A percentile compares a stretch with the other conserved stretches of the same genome.
These are phyloP conservation scores for Lepidurus packardi DNA, from an alignment of 1,140 invertebrate genomes.

Conservation along the genomic window DNA sequence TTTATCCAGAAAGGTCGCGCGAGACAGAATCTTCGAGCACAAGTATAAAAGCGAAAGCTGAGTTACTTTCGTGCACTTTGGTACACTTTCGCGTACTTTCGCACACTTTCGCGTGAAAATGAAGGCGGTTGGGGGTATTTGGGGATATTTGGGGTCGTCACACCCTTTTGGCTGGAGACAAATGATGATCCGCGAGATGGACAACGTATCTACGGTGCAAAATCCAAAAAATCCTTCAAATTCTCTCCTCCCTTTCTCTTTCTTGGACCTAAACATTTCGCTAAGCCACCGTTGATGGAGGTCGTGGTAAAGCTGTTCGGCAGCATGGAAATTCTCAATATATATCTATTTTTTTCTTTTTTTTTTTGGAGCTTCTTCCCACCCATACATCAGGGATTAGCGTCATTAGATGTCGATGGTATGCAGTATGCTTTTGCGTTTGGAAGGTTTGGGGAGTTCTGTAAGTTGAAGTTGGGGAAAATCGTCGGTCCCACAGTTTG, in stretches of 20 bases:
- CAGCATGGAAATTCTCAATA: slow-evolving; percentile 10
- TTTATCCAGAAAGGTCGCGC: not conserved
- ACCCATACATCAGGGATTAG: slow-evolving; percentile 19
- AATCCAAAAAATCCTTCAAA: not conserved
- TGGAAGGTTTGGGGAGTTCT: not conserved
- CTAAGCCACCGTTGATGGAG: slow-evolving; percentile 9
- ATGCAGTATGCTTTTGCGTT: not conserved
- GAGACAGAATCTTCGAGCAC: not conserved
- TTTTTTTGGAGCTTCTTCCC: not conserved
- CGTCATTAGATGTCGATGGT: slow-evolving; percentile 21
- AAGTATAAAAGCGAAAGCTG: not conserved
- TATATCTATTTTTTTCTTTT: not conserved
- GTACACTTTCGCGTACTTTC: not conserved
- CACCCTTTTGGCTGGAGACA: not conserved
- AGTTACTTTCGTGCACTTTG: not conserved
- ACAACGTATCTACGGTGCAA: not conserved
- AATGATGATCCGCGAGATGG: not conserved
- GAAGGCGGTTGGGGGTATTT: not conserved
- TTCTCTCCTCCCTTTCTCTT: not conserved
- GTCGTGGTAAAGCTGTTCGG: slow-evolving; percentile 14
- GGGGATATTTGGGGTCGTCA: not conserved
- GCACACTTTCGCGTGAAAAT: slow-evolving; percentile 9
- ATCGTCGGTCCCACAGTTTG: not conserved
- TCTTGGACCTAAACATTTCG: too few species aligned
- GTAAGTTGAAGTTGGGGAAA: not conserved